Conservation (phyloP, 2,113 vertebrate species). For the Percina caprodes region DNA sequence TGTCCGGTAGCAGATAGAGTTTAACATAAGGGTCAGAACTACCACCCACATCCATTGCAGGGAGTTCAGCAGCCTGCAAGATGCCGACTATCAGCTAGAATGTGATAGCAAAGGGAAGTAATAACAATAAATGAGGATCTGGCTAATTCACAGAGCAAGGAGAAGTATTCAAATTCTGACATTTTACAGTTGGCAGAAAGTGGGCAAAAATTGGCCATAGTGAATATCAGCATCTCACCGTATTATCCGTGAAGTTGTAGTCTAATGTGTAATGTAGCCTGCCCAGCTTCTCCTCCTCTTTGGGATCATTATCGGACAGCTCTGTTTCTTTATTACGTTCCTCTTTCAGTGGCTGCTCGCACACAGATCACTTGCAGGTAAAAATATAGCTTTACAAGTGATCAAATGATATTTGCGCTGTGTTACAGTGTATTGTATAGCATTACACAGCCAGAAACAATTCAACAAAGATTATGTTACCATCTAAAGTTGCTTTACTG, state of each 20-base stretch:
- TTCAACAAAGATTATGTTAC: constrained; percentile 19
- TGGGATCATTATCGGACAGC: constrained; percentile 90
- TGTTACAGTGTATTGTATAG: not conserved
- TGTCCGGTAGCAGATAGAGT: constrained; percentile 91
- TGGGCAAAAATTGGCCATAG: constrained; percentile 6
- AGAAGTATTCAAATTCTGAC: constrained; percentile 25
- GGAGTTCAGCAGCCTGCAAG: constrained; percentile 87
- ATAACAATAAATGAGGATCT: constrained; percentile 15
- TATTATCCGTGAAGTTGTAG: constrained; percentile 96
- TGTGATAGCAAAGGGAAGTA: constrained; percentile 8
- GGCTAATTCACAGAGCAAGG: constrained; percentile 10
- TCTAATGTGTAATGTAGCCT: constrained; percentile 95
- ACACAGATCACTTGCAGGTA: constrained; percentile 12
- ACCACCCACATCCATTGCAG: constrained; percentile 91
- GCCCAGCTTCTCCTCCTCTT: constrained; percentile 92
- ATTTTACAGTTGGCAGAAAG: constrained; percentile 46
- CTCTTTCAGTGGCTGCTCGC: constrained; percentile 87
- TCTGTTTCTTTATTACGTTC: constrained; percentile 89
- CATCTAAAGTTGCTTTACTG: constrained; percentile 2
- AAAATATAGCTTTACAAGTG: constrained; percentile 16
- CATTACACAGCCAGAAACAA: constrained; percentile 5
- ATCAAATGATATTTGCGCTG: constrained; percentile 26
- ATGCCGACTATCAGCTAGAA: constrained; percentile 85
- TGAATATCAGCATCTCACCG: constrained; percentile 80
- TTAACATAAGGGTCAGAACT: constrained; percentile 93